phyloP scores from a whole-genome alignment of 2,797 vertebrate species.

The Adrianichthys oophorus region DNA sequence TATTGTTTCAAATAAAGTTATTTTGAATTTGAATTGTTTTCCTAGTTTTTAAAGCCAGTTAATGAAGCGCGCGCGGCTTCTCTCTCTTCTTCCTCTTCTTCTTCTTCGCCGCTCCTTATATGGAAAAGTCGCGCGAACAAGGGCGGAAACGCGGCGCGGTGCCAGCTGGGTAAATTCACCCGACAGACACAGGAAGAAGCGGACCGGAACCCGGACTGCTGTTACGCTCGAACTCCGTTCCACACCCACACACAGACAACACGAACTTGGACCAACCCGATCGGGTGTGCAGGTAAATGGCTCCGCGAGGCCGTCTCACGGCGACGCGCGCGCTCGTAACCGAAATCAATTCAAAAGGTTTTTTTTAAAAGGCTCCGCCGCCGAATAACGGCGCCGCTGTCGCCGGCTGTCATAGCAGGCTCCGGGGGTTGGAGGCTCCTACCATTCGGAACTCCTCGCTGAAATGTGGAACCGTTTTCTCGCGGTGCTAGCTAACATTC shows the following conservation, averaged over 20 bases:
- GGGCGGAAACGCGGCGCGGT: conserved; percentile 79
- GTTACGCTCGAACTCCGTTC: conserved; percentile 10
- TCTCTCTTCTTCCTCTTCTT: conserved; percentile 8
- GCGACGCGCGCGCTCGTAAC: too few species aligned
- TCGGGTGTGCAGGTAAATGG: conserved; percentile 64
- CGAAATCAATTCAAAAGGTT: too few species aligned
- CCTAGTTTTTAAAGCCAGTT: too few species aligned
- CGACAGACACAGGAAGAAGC: conserved; percentile 75
- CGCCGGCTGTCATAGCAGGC: background rate
- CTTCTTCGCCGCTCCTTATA: conserved; percentile 71
- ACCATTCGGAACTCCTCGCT: too few species aligned
- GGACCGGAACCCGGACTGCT: conserved; percentile 25
- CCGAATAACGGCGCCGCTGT: background rate
- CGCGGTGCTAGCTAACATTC: too few species aligned
- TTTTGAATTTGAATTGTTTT: too few species aligned
- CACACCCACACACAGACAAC: conserved; percentile 12
- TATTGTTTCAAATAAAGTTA: too few species aligned
- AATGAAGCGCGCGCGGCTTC: too few species aligned
- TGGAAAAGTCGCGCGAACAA: conserved; percentile 65
- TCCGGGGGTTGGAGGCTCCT: too few species aligned
- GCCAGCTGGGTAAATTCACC: conserved; percentile 73
- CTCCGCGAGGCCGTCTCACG: background rate
- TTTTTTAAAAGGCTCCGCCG: too few species aligned
- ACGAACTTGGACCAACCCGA: conserved; percentile 41
- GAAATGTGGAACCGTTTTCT: too few species aligned